Percentiles rank a stretch among this genome's conserved stretches.
Conservation (phyloP, 2,888 invertebrate genomes). For the Pollenia labialis region DNA sequence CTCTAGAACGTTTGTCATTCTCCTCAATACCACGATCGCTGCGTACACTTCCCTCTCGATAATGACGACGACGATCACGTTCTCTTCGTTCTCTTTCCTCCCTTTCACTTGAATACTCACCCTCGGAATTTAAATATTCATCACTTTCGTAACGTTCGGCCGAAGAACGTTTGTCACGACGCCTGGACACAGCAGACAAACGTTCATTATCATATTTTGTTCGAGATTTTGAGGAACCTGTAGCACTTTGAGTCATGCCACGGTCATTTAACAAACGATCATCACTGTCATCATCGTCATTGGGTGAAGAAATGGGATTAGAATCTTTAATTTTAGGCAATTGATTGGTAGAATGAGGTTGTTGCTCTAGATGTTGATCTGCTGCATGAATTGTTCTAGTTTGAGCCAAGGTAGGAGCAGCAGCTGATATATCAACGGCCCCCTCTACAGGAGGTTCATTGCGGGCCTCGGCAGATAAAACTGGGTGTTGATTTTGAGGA, state of each 20-base stretch:
- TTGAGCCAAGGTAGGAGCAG: not conserved
- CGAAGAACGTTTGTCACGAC: conserved; percentile 74
- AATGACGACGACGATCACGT: conserved; percentile 84
- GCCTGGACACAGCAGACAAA: conserved; percentile 64
- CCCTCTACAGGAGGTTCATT: conserved; percentile 85
- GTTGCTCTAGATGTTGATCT: conserved; percentile 47
- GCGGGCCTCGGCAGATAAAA: conserved; percentile 77
- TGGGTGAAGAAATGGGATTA: conserved; percentile 80
- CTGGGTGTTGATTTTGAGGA: conserved; percentile 58
- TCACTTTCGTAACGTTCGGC: conserved; percentile 85
- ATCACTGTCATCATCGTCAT: conserved; percentile 81
- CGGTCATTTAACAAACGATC: conserved; percentile 75
- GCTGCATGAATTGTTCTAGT: conserved; percentile 23
- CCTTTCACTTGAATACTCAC: conserved; percentile 86
- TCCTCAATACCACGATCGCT: conserved; percentile 77
- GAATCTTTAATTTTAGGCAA: conserved; percentile 76
- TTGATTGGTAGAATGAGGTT: conserved; percentile 52
- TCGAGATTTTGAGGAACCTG: conserved; percentile 63
- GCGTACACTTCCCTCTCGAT: conserved; percentile 84
- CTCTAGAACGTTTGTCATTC: conserved; percentile 66
- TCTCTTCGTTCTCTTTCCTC: conserved; percentile 85
- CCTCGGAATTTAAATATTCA: conserved; percentile 86
- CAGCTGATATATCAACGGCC: conserved; percentile 77
- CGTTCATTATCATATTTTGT: conserved; percentile 67
- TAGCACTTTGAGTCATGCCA: conserved; percentile 56